Evolutionary conservation across 2,888 invertebrate genomes (phyloP), one percentile per base, ranked within the genome.

Genomic region (Drosophila borborema): DNA sequence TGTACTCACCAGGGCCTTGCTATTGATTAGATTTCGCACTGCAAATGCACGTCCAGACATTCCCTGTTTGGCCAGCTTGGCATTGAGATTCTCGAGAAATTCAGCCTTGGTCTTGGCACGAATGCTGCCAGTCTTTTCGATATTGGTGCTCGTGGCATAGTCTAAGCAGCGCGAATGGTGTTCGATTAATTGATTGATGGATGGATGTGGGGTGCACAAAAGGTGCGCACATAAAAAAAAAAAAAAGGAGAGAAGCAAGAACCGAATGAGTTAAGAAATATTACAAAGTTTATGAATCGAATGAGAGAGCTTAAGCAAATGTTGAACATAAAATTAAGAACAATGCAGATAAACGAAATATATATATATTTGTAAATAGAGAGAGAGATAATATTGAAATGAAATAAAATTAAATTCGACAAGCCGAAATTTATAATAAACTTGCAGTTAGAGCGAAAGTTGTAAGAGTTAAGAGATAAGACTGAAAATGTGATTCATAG

Each of bases 51-150:
- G 94, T 90, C 94, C 94, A 45, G 95, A 93, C 79, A 94, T 94
- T 81, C 93, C 93, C 91, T 95, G 95, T 82, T 95, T 95, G 56
- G 95, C 95, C 86, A 97, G 93, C 87, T 97, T 97, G 16, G 96
- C 96, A 85, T 97, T 97, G 74, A 97, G 93, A 90, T 96, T 96
- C 93, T 97, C 96, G 60, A 97, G 93, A 92, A 97, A 97, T 91
- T 95, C 94, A 93, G 93, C 95, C 89, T 93, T 94, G 68, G 93
- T 92, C 77, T 94, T 93, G 64, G 92, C 86, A 77, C 92, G 90
- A 75, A 92, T 90, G 92, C 92, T 91, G 93, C 94, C 82, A 89
- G 93, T 81, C 92, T 90, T 90, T 79, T 92, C 93, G 81, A 92
- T 90, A 91, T 93, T 88, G 93, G 93, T 90, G 93, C 94, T 91